A percentile compares a stretch with the other conserved stretches of the same genome.
Conservation (phyloP, 2,797 vertebrate species). For the Loriculus beryllinus region DNA sequence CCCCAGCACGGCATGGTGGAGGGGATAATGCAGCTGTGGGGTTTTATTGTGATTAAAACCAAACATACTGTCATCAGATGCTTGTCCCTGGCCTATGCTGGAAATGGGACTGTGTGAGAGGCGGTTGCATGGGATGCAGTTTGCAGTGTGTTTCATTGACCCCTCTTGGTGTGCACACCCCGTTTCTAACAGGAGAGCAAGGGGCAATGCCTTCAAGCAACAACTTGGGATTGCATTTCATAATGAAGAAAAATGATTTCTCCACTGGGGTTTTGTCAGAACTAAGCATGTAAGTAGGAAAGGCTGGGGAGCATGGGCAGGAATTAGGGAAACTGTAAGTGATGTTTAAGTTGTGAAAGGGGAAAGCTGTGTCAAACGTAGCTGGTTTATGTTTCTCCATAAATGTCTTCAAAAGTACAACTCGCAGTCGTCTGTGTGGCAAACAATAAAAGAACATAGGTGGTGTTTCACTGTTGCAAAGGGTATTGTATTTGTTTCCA, state of each 20-base stretch:
- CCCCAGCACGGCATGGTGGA: not conserved
- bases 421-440: not conserved
- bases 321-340: not conserved
- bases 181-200: not conserved
- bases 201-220: not conserved
- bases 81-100: not conserved
- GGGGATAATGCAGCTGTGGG: not conserved
- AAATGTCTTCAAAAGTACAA: not conserved
- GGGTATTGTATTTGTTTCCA: constrained; percentile 36
- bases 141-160: not conserved
- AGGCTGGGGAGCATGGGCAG: not conserved
- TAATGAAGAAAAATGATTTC: not conserved
- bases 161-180: fast-evolving
- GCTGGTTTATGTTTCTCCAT: not conserved
- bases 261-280: not conserved
- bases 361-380: not conserved
- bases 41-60: fast-evolving
- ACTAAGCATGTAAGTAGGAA: not conserved
- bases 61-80: not conserved
- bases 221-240: fast-evolving
- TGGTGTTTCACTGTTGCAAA: not conserved
- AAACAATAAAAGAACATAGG: constrained; percentile 56
- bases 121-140: fast-evolving
- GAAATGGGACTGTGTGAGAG: not conserved
- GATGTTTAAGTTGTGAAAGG: not conserved